These are phyloP conservation scores for Lepidotrigona ventralis DNA, from an alignment of 1,140 invertebrate genomes.

Conservation along the genomic window DNA sequence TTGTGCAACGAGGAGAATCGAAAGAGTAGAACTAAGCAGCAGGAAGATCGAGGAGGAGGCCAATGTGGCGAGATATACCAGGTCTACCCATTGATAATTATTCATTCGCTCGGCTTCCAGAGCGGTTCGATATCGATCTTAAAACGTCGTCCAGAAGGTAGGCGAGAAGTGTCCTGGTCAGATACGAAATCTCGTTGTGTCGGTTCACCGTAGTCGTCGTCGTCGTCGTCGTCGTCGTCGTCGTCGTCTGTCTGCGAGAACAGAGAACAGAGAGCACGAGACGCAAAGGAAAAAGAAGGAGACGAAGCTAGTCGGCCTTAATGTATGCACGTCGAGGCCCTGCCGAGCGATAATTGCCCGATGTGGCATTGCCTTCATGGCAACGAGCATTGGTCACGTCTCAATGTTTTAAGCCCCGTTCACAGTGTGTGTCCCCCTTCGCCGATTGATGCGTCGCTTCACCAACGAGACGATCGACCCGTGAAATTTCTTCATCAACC, in stretches of 20 bases:
- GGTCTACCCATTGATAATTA: constrained; percentile 63
- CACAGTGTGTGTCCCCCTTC: constrained; percentile 14
- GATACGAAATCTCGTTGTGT: constrained; percentile 54
- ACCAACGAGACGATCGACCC: neutral
- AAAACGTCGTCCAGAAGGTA: constrained; percentile 63
- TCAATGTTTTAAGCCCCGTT: constrained; percentile 72
- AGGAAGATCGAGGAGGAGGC: neutral
- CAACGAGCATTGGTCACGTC: constrained; percentile 71
- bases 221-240: constrained; percentile 21
- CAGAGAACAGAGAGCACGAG: neutral
- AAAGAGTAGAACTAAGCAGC: neutral
- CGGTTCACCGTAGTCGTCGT: constrained; percentile 46
- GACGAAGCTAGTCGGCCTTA: constrained; percentile 58
- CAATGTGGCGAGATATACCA: constrained; percentile 42
- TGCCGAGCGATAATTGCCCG: constrained; percentile 77
- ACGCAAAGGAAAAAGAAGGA: neutral
- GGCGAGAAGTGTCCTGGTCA: constrained; percentile 59
- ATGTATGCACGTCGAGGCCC: constrained; percentile 74
- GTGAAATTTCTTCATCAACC: neutral
- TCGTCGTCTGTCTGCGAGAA: constrained; percentile 10
- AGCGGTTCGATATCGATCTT: constrained; percentile 63
- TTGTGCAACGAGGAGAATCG: constrained; percentile 11
- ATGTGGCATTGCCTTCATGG: constrained; percentile 72
- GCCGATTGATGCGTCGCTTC: constrained; percentile 19
- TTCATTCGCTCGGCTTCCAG: constrained; percentile 63